phyloP scores from a whole-genome alignment of 2,888 invertebrate species.

The Melinaea marsaeus region DNA sequence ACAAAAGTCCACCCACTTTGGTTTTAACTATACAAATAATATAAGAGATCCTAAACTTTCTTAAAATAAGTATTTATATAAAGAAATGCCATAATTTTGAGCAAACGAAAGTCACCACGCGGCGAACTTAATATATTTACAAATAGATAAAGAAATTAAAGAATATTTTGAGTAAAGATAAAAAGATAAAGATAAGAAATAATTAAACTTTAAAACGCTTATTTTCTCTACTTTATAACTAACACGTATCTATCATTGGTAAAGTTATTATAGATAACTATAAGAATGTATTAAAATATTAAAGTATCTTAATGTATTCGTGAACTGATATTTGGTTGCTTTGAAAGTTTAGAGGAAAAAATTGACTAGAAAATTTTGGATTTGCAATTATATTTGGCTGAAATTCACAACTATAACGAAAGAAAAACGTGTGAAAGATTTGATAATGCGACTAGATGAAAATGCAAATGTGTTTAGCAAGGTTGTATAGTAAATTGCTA shows the following conservation, averaged over 20 bases:
- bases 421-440: constrained; percentile 37
- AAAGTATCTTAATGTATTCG: constrained; percentile 20
- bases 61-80: constrained; percentile 50
- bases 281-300: constrained; percentile 26
- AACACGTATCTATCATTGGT: constrained; percentile 56
- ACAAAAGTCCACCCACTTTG: constrained; percentile 55
- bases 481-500: constrained; percentile 6
- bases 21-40: constrained; percentile 43
- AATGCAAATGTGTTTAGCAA: constrained; percentile 47
- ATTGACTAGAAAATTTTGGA: constrained; percentile 76
- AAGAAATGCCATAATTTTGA: constrained; percentile 75
- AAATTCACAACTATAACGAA: constrained; percentile 48
- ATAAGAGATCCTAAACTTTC: constrained; percentile 59
- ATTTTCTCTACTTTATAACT: constrained; percentile 26
- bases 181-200: constrained; percentile 21
- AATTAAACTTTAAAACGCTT: constrained; percentile 18
- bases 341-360: constrained; percentile 45
- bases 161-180: constrained; percentile 17
- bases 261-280: constrained; percentile 47
- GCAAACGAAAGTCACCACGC: constrained; percentile 61
- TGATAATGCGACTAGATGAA: constrained; percentile 53
- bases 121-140: constrained; percentile 24
- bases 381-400: constrained; percentile 63
- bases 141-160: constrained; percentile 15
- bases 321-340: constrained; percentile 42